Base-by-base conservation (phyloP, 2,888 invertebrate species). In the Oscheius sp. region DNA sequence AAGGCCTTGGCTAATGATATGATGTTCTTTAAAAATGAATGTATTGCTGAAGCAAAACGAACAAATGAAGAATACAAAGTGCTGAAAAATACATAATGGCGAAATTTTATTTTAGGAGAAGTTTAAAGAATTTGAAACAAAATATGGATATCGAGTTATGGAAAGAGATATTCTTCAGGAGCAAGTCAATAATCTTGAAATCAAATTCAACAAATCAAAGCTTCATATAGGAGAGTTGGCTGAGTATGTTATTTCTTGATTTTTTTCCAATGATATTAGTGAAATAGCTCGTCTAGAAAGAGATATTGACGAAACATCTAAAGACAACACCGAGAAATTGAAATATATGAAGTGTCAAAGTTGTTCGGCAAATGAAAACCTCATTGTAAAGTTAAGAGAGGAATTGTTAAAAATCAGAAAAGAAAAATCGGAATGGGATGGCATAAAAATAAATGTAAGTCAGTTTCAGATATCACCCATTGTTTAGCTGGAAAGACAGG, bases 21-120 rank as follows among this genome's bases (percentile, higher is more conserved):
- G n/a, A 50, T 6, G 36, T 64, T 64, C 26, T 64, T 44, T 38
- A 26, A 36, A 4, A 24, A 38, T 12, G 64, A 64, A 22, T 17
- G 17, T 8, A 17, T 64, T n/a, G 17, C 28, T 9, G 64, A 64
- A 24, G 64, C 51, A 20, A 33, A 20, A n/a, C 14, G n/a, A 24
- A 44, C 59, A 22, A 44, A 26, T 22, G 59, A 41, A 8, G 17
- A 22, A 3, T 59, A 26, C 26, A 41, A 41, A 30, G 59, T 44
- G 1, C 3, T 28, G 2, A 3, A 6, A 30, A 38, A 6, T 38
- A 24, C 12, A 30, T 9, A 30, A 32, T 54, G 14, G 5, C 20
- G 20, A 5, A 38, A 38, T 3, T 24, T 54, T 20, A 17, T 20
- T 57, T 26, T 44, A 59, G 59, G 44, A 59, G 26, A 9, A 41